A percentile compares a stretch with the other conserved stretches of the same genome.
These are phyloP conservation scores for Scopus umbretta DNA, from an alignment of 2,113 vertebrate species.

Conservation along the genomic window DNA sequence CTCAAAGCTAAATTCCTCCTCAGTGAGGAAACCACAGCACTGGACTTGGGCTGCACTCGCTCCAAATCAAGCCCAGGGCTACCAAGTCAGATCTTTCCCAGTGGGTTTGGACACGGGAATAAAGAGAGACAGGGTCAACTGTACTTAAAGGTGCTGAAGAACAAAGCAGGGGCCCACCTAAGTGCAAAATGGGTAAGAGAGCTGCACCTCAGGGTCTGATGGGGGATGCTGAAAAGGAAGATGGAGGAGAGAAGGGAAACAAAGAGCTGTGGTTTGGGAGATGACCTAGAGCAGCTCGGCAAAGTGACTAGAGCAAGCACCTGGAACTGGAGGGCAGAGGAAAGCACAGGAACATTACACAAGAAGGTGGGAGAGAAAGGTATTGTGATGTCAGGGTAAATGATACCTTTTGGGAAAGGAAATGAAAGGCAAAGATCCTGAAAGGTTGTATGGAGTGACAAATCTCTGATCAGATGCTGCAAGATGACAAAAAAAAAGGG, in stretches of 20 bases:
- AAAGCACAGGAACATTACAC: neutral
- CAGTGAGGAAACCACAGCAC: neutral
- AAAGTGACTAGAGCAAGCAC: neutral
- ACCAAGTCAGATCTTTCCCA: neutral
- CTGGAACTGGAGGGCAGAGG: neutral
- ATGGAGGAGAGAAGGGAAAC: neutral
- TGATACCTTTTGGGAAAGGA: neutral
- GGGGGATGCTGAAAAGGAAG: neutral
- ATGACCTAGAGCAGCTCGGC: neutral
- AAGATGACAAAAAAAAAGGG: no score
- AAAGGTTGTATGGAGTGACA: neutral
- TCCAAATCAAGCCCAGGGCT: neutral
- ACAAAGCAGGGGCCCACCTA: neutral
- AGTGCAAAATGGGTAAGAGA: no score
- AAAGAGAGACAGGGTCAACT: neutral
- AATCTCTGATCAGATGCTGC: neutral
- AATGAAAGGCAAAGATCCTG: neutral
- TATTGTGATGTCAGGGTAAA: neutral
- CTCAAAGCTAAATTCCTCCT: neutral
- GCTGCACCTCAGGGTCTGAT: neutral
- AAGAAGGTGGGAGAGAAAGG: neutral
- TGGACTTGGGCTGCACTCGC: neutral
- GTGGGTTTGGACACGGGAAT: neutral
- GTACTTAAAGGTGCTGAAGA: neutral
- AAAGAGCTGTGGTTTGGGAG: neutral